Percentiles rank a stretch among this genome's conserved stretches.
Conservation (phyloP, 2,888 invertebrate species). For the Antheraea assamensis region DNA sequence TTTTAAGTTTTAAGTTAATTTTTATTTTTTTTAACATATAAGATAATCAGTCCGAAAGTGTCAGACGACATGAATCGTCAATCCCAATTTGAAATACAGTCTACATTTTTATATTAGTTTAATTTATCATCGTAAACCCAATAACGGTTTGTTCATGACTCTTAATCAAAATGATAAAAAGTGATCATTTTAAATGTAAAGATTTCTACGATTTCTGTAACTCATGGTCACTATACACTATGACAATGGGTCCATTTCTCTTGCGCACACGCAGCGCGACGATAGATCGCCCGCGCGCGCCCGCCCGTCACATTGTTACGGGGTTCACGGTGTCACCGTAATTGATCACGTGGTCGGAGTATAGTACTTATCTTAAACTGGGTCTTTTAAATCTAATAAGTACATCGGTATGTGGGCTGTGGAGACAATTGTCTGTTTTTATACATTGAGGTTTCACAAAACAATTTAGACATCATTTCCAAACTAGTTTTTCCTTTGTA, state of each 20-base stretch:
- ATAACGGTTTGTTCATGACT: too few species aligned
- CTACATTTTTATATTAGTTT: too few species aligned
- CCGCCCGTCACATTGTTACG: conserved; percentile 16
- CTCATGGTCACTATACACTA: conserved; percentile 28
- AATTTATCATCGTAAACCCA: too few species aligned
- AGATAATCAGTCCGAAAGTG: too few species aligned
- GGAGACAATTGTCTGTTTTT: neutral
- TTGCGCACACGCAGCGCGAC: conserved; percentile 32
- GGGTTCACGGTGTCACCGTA: conserved; percentile 20
- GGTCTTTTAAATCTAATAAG: conserved; percentile 10
- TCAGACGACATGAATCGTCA: too few species aligned
- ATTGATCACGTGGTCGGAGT: conserved; percentile 18
- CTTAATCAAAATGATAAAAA: neutral
- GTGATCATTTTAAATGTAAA: neutral
- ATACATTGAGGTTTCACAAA: neutral
- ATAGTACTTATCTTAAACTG: conserved; percentile 12
- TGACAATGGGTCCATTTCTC: conserved; percentile 46
- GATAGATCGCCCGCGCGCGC: conserved; percentile 35
- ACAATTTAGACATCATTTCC: neutral
- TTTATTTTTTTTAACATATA: too few species aligned
- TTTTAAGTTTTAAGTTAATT: too few species aligned
- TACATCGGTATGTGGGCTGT: conserved; percentile 21
- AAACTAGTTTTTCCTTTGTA: neutral
- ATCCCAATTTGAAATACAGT: too few species aligned
- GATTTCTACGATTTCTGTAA: neutral